phyloP scores from a whole-genome alignment of 2,113 vertebrate species.

The Salvelinus fontinalis region DNA sequence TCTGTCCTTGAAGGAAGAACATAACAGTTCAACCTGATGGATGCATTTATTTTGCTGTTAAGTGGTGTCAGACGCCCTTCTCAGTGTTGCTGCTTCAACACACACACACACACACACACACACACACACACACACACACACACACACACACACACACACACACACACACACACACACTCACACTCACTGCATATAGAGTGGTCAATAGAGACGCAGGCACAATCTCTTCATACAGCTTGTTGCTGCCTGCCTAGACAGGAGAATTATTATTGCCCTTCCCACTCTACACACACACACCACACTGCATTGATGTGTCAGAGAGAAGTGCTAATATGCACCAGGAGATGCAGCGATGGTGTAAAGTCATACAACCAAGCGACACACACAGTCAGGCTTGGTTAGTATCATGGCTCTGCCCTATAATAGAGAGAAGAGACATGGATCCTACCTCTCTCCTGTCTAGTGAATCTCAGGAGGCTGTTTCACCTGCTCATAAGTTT shows the following conservation, averaged over 20 bases:
- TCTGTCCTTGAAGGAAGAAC: constrained; percentile 10
- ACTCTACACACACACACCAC: constrained; percentile 23
- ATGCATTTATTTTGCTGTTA: constrained; percentile 31
- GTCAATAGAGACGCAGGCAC: constrained; percentile 43
- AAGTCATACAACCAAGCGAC: constrained; percentile 13
- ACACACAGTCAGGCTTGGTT: constrained; percentile 43
- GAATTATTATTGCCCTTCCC: constrained; percentile 31
- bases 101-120: not conserved
- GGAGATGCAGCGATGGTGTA: constrained; percentile 27
- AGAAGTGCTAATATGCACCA: constrained; percentile 48
- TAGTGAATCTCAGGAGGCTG: not conserved
- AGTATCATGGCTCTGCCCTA: constrained; percentile 47
- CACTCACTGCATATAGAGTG: constrained; percentile 39
- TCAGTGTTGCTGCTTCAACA: constrained; percentile 12
- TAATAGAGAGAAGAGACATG: constrained; percentile 49
- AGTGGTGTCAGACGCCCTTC: constrained; percentile 35
- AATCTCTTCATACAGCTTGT: constrained; percentile 37
- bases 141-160: constrained; percentile 9
- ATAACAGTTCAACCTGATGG: constrained; percentile 44
- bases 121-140: not conserved
- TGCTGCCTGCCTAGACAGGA: constrained; percentile 28
- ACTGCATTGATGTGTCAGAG: constrained; percentile 29
- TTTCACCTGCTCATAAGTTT: constrained; percentile 31
- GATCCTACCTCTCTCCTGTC: constrained; percentile 37
- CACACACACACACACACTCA: constrained; percentile 18